These are phyloP conservation scores for Lithobates sylvaticus DNA, from an alignment of 2,797 vertebrate genomes.

Conservation along the genomic window DNA sequence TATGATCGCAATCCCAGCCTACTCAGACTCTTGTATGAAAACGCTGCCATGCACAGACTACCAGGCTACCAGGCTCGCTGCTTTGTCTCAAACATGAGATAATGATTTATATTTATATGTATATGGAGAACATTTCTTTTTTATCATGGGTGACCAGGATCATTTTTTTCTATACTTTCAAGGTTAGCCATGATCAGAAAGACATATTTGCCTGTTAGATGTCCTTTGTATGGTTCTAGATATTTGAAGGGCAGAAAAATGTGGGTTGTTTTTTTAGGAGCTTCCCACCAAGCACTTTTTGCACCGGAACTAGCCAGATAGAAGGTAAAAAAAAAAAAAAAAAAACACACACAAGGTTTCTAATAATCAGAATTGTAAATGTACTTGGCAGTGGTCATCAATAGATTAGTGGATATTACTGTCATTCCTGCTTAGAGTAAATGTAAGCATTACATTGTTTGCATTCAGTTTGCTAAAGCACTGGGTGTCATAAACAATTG, in stretches of 20 bases:
- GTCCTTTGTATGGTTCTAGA: not conserved
- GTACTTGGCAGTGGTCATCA: no score
- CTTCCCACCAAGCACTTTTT: no score
- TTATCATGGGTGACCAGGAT: not conserved
- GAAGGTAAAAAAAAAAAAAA: no score
- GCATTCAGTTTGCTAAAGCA: no score
- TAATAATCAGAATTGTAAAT: no score
- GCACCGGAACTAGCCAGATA: no score
- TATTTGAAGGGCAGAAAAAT: not conserved
- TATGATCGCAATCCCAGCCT: conserved; percentile 29
- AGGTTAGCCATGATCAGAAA: conserved; percentile 5
- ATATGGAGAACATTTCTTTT: not conserved
- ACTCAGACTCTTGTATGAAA: conserved; percentile 18
- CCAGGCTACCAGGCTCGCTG: conserved; percentile 1
- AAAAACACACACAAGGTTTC: no score
- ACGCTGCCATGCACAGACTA: not conserved
- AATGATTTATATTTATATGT: conserved; percentile 29
- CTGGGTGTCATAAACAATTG: no score
- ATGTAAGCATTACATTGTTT: no score
- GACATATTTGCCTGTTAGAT: not conserved
- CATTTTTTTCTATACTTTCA: not conserved
- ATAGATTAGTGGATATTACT: no score
- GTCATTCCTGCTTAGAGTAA: no score
- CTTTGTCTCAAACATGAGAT: conserved; percentile 3
- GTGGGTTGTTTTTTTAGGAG: no score